Evolutionary conservation across 2,797 vertebrate species (phyloP).

Genomic region (Acanthurus lineatus): DNA sequence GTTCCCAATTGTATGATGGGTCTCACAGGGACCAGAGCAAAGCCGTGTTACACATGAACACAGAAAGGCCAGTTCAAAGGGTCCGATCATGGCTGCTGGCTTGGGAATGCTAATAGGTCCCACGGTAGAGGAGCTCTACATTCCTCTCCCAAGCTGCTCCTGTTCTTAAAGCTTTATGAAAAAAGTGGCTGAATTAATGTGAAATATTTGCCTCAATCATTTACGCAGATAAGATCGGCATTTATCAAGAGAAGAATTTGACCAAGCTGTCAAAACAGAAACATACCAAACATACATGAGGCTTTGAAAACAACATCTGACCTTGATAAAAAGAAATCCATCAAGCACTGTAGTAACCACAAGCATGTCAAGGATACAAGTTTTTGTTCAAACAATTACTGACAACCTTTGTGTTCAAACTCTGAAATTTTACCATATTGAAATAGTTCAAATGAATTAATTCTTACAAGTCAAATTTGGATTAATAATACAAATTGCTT

Average conservation of each 20-base stretch:
- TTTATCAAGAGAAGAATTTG: conserved; percentile 6
- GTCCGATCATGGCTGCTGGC: conserved; percentile 41
- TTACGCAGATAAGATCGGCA: conserved; percentile 1
- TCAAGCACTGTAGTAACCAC: not conserved
- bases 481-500: not conserved
- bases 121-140: conserved; percentile 39
- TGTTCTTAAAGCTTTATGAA: conserved; percentile 1
- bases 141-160: conserved; percentile 37
- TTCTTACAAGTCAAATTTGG: not conserved
- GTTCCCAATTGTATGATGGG: conserved; percentile 58
- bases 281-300: not conserved
- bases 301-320: not conserved
- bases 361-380: not conserved
- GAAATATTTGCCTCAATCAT: conserved; percentile 17
- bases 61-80: conserved; percentile 75
- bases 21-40: conserved; percentile 63
- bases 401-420: not conserved
- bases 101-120: conserved; percentile 72
- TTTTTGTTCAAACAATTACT: not conserved
- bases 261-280: conserved; percentile 5
- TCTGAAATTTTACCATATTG: not conserved
- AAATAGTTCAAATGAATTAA: not conserved
- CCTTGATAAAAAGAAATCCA: not conserved
- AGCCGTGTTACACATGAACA: conserved; percentile 66
- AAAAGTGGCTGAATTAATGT: conserved; percentile 14